Base-by-base conservation (phyloP, 2,797 vertebrate genomes). In the Sandelia bainsii region DNA sequence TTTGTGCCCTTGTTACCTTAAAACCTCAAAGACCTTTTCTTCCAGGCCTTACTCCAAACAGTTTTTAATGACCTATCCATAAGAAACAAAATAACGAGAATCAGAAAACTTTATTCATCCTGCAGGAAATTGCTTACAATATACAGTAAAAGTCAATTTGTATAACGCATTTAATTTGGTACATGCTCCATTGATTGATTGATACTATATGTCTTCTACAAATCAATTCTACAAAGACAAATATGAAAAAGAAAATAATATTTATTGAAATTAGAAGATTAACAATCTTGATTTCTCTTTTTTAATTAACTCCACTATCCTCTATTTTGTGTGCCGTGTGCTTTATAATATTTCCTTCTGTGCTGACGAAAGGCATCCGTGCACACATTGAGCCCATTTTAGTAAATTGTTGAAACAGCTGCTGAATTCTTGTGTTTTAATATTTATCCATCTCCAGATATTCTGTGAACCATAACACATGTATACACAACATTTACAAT, bases 381-480 rank as follows among this genome's bases (percentile, higher is more conserved):
- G 20, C 50, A 46, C 12, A 40, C 56, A 75, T 58, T 32, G 42
- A 78, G 69, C 59, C 1, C 10, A 39, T 23, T 54, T 0, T 34
- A 53, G 45, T 22, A 25, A 29, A 25, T 14, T 29, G 23, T 0
- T 51, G 19, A 53, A 72, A 48, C 25, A 75, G 56, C 44, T 29
- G 25, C 48, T n/a, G 22, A 49, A 16, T 61, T 14, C 20, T 8
- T 42, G 16, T 51, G n/a, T 25, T 57, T 64, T 39, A 19, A 58
- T 56, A 7, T 53, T 12, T 13, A 60, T 64, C 32, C 37, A 34
- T 10, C 51, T 73, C 49, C 58, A 71, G 50, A 56, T 71, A 62
- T 34, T 68, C 53, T 51, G 4, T 62, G 27, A 65, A 34, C 20
- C 6, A 6, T 37, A 4, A 37, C 37, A 37, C 11, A 42, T 11